Base-by-base conservation (phyloP, 2,888 invertebrate species). In the Bembecia ichneumoniformis region DNA sequence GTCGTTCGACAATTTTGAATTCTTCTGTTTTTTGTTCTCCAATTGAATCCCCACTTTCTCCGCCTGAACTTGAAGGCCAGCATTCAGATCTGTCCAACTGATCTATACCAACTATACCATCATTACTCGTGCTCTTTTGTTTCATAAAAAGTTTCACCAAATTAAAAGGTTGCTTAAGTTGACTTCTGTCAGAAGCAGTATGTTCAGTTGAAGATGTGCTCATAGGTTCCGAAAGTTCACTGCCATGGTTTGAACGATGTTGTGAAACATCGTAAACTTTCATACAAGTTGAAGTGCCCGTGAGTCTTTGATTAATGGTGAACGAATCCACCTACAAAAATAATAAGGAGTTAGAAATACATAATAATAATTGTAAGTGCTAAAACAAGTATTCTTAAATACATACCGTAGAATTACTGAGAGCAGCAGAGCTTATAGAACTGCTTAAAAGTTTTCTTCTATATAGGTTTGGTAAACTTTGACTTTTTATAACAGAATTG, bases 111-210 rank as follows among this genome's bases (percentile, higher is more conserved):
- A 90, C 88, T 61, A 91, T 92, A 51, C 92, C 92, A 73, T 94
- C 94, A 50, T 91, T 92, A 58, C 94, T 94, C 82, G 91, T 91
- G 72, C 94, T 95, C 74, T 95, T 95, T 71, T 96, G 96, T 75
- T 96, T 95, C 89, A 96, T 96, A 70, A 96, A 96, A 57, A 96
- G 87, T 76, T 94, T 94, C 44, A 96, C 94, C 67, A 96, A 89
- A 77, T 93, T 96, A 74, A 96, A 92, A 59, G 93, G 91, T 66
- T 91, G 91, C 55, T 93, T 90, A 60, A 91, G 89, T 77, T 82
- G 86, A 61, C 82, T 88, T 73, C 84, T 87, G 47, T 87, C 87
- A 34, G 83, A 77, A 47, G 84, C 80, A 15, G 81, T 74, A 59
- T 83, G 87, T 56, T 88, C 88, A 47, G 86, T 87, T 13, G 88